A percentile compares a stretch with the other conserved stretches of the same genome.
phyloP scores from a whole-genome alignment of 2,888 invertebrate species.

The Malachius bipustulatus region DNA sequence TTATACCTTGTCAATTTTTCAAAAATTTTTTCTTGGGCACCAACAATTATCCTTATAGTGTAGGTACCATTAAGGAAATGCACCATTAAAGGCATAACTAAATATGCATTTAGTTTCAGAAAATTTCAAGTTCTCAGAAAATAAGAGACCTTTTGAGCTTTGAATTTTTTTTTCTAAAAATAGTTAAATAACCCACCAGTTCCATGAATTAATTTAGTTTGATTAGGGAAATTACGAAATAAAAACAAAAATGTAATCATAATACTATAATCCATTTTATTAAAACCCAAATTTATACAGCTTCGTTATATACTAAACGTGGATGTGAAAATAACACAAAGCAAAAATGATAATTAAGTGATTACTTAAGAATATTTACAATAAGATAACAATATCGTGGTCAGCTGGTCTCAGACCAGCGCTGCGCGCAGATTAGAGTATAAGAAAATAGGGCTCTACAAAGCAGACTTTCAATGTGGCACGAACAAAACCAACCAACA shows the following conservation, averaged over 20 bases:
- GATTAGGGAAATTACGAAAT: too few species aligned
- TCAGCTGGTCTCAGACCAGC: slow-evolving; percentile 37
- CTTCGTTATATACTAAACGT: slow-evolving; percentile 38
- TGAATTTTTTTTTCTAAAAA: too few species aligned
- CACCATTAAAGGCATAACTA: too few species aligned
- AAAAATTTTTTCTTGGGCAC: too few species aligned
- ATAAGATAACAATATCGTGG: slow-evolving; percentile 37
- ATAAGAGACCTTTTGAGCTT: too few species aligned
- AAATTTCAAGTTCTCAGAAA: too few species aligned
- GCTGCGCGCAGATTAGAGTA: slow-evolving; percentile 26
- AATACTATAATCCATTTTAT: slow-evolving; percentile 39
- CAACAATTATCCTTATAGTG: too few species aligned
- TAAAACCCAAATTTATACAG: slow-evolving; percentile 40
- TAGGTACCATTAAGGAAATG: too few species aligned
- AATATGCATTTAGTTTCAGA: too few species aligned
- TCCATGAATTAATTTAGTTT: too few species aligned
- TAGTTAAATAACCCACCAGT: too few species aligned
- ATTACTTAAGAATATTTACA: slow-evolving; percentile 40
- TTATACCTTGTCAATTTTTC: too few species aligned
- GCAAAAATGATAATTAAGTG: slow-evolving; percentile 36
- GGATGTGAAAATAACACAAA: slow-evolving; percentile 38
- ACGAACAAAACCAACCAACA: slow-evolving; percentile 10
- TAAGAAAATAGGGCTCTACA: slow-evolving; percentile 36
- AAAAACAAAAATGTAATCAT: slow-evolving; percentile 17
- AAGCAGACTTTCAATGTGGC: slow-evolving; percentile 31